phyloP scores from a whole-genome alignment of 2,797 vertebrate species.

The Halcyon badia region DNA sequence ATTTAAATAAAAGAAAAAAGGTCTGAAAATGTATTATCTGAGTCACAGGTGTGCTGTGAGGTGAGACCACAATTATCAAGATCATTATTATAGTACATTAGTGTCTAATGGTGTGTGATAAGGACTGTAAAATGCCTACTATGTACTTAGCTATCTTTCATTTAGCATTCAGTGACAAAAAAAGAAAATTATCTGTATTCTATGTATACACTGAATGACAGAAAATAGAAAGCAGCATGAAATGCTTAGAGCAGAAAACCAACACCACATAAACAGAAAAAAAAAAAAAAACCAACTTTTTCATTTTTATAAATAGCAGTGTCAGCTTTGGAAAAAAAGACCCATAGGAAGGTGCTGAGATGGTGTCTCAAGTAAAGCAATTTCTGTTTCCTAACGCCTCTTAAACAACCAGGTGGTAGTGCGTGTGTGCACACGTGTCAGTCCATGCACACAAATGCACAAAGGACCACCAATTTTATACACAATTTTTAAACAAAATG shows the following conservation, averaged over 20 bases:
- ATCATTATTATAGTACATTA: slow-evolving; percentile 47
- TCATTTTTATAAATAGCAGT: neutral
- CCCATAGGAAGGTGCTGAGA: neutral
- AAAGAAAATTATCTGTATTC: neutral
- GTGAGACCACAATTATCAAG: slow-evolving; percentile 42
- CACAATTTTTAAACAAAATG: slow-evolving; percentile 23
- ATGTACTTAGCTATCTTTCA: neutral
- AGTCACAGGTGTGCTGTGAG: neutral
- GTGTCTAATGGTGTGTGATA: slow-evolving; percentile 17
- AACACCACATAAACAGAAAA: neutral
- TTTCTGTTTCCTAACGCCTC: neutral
- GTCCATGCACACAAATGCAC: neutral
- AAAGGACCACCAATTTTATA: neutral
- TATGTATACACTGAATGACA: neutral
- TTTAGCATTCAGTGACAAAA: neutral
- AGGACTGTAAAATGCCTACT: slow-evolving; percentile 1
- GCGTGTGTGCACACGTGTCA: no score
- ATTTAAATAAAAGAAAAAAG: neutral
- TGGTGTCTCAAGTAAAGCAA: neutral
- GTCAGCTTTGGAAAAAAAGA: neutral
- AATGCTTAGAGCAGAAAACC: neutral
- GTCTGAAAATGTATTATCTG: neutral
- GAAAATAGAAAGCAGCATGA: neutral
- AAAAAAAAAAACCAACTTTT: neutral
- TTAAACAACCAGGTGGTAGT: neutral